A percentile compares a stretch with the other conserved stretches of the same genome.
Conservation (phyloP, 2,888 invertebrate species). For the Phyto melanocephala region DNA sequence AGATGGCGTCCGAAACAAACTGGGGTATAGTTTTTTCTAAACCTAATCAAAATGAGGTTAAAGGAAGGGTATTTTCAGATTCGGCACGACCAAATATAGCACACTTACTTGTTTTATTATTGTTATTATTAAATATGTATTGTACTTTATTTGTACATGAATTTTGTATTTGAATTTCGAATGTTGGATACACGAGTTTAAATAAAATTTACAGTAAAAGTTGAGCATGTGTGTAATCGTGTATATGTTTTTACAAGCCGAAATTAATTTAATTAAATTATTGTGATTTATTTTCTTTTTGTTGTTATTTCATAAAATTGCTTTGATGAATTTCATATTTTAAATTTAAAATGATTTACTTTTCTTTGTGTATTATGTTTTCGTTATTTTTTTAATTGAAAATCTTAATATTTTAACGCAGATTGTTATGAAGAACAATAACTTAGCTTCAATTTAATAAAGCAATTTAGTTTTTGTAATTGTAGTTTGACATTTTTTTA, state of each 20-base stretch:
- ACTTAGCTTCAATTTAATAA: not conserved
- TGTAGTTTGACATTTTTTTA: not conserved
- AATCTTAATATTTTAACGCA: conserved; percentile 36
- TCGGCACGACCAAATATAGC: no score
- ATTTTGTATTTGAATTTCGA: not conserved
- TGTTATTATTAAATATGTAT: no score
- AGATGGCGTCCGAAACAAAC: no score
- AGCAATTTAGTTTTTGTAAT: not conserved
- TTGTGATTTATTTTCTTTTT: conserved; percentile 16
- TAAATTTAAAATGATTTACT: no score
- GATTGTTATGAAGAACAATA: conserved; percentile 18
- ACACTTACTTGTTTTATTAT: no score
- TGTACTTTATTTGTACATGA: conserved; percentile 1
- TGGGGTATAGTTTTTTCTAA: no score
- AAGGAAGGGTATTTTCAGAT: no score
- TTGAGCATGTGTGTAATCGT: not conserved
- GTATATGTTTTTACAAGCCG: conserved; percentile 13
- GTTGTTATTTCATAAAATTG: conserved; percentile 12
- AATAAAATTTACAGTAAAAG: not conserved
- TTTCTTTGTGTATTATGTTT: not conserved
- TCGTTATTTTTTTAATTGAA: conserved; percentile 27
- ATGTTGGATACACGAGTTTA: not conserved
- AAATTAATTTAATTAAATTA: conserved; percentile 50
- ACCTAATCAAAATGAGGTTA: no score
- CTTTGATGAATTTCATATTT: no score